Percentiles rank a stretch among this genome's conserved stretches.
These are phyloP conservation scores for Campoletis raptor DNA, from an alignment of 2,888 invertebrate species.

Conservation along the genomic window DNA sequence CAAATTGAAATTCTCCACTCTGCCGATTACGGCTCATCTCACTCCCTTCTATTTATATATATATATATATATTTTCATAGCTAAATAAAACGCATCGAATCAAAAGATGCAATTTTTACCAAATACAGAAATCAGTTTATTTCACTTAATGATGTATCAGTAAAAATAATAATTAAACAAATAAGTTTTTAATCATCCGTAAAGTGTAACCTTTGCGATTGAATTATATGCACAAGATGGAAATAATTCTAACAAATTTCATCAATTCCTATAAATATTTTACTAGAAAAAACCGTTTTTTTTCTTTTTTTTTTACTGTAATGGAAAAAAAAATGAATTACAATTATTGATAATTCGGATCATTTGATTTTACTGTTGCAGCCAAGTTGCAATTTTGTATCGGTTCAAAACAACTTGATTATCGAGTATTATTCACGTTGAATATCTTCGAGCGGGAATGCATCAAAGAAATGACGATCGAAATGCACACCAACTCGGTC, in stretches of 20 bases:
- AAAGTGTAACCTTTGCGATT: background rate
- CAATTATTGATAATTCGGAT: background rate
- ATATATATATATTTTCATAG: constrained; percentile 4
- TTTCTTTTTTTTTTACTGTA: background rate
- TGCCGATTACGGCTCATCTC: constrained; percentile 57
- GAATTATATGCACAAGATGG: background rate
- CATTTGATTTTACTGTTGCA: background rate
- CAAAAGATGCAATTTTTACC: background rate
- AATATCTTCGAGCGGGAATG: background rate
- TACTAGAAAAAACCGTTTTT: background rate
- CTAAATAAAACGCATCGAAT: constrained; percentile 1
- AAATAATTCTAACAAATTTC: background rate
- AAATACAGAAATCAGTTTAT: background rate
- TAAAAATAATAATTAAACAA: background rate
- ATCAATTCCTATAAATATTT: background rate
- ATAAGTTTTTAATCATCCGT: background rate
- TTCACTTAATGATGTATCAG: background rate
- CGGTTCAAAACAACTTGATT: background rate
- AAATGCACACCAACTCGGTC: background rate
- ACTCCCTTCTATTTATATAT: background rate
- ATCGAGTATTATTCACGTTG: background rate
- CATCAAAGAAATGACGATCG: constrained; percentile 13
- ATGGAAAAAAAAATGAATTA: background rate
- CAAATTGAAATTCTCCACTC: constrained; percentile 70
- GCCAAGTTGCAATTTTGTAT: background rate